Percentiles rank a stretch among this genome's conserved stretches.
phyloP scores from a whole-genome alignment of 2,888 invertebrate species.

The Rotaria magnacalcarata region DNA sequence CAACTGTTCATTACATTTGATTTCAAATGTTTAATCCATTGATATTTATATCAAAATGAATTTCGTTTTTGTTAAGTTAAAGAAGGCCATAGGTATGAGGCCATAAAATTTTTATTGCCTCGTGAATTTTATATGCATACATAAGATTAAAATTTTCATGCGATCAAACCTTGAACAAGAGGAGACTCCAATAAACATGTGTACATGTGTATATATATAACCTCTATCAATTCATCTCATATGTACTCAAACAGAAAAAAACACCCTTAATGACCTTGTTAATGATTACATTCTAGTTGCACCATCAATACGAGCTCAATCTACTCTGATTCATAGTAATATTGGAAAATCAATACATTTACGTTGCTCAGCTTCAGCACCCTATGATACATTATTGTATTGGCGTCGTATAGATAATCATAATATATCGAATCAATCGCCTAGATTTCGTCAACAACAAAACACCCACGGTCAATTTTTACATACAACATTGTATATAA shows the following conservation, averaged over 20 bases:
- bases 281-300: not conserved
- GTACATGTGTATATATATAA: not conserved
- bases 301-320: not conserved
- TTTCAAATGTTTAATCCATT: not conserved
- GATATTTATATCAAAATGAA: not conserved
- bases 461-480: not conserved
- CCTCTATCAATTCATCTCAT: not conserved
- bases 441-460: not conserved
- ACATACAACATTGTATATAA: constrained; percentile 3
- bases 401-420: not conserved
- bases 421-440: not conserved
- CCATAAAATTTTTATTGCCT: not conserved
- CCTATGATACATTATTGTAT: not conserved
- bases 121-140: not conserved
- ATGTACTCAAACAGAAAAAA: not conserved
- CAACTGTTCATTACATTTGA: not conserved
- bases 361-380: not conserved
- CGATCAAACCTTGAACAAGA: not conserved
- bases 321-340: not conserved
- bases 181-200: not conserved
- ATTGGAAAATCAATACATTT: not conserved
- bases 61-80: not conserved
- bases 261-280: not conserved
- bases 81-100: not conserved
- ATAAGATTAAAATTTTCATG: not conserved